These are phyloP conservation scores for Anguilla anguilla DNA, from an alignment of 2,797 vertebrate genomes.

Conservation along the genomic window DNA sequence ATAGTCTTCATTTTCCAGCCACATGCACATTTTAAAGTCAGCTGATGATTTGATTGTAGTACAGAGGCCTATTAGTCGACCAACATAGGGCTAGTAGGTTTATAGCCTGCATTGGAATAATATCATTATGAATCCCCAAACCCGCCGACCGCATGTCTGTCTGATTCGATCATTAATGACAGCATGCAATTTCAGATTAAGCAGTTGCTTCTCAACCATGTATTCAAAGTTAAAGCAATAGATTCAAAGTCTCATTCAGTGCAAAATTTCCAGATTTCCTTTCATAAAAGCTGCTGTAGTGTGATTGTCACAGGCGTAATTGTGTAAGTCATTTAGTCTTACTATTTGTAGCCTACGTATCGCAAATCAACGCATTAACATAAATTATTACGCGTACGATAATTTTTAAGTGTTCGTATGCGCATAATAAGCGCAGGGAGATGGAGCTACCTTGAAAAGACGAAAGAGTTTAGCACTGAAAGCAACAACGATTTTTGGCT, in stretches of 20 bases:
- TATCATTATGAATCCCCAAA: not conserved
- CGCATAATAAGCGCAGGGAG: not conserved
- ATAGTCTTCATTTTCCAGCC: not conserved
- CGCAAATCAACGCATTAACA: not conserved
- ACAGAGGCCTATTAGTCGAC: not conserved
- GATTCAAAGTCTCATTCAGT: not conserved
- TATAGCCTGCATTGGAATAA: not conserved
- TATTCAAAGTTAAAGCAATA: not conserved
- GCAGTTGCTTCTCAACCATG: not conserved
- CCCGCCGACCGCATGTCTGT: constrained; percentile 14
- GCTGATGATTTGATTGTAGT: constrained; percentile 12
- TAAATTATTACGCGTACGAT: not conserved
- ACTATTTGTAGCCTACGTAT: not conserved
- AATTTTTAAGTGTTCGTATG: not conserved
- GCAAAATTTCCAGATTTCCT: not conserved
- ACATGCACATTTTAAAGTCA: not conserved
- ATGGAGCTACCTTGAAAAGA: not conserved
- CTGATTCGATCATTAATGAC: not conserved
- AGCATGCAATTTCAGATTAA: not conserved
- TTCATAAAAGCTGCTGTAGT: not conserved
- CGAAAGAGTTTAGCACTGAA: not conserved
- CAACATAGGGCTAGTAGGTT: constrained; percentile 1
- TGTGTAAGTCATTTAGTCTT: no score
- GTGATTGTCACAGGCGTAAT: not conserved
- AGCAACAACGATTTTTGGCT: not conserved